Evolutionary conservation across 1,140 invertebrate genomes (phyloP).

Genomic region (Hetaerina americana): DNA sequence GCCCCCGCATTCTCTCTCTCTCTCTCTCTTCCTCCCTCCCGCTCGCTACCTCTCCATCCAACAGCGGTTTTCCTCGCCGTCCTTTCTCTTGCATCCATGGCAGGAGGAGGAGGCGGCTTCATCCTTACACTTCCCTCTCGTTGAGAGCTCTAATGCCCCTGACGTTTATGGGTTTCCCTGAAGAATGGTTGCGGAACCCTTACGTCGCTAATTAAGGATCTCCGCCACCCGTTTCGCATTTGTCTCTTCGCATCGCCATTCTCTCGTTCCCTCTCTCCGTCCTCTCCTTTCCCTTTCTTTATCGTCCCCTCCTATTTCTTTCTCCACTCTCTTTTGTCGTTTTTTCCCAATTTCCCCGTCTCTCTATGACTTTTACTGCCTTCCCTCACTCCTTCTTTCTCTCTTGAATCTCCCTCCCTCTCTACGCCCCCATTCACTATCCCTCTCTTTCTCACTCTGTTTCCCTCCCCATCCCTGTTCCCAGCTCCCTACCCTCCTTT

Average conservation of each 20-base stretch:
- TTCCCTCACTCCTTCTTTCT: neutral
- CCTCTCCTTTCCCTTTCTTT: neutral
- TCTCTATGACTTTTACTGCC: neutral
- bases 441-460: too few species aligned
- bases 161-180: neutral
- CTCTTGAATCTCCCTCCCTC: neutral
- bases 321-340: too few species aligned
- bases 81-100: neutral
- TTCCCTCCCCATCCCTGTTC: too few species aligned
- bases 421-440: neutral
- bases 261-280: neutral
- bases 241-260: neutral
- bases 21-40: too few species aligned
- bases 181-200: too few species aligned
- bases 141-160: neutral
- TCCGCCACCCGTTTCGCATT: too few species aligned
- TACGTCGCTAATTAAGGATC: neutral
- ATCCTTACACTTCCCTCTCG: too few species aligned
- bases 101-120: neutral
- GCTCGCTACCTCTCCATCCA: too few species aligned
- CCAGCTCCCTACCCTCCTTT: too few species aligned
- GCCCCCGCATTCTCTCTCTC: too few species aligned
- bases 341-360: too few species aligned
- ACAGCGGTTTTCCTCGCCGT: neutral
- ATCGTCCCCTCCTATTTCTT: too few species aligned